Percentiles rank a stretch among this genome's conserved stretches.
phyloP scores from a whole-genome alignment of 1,140 invertebrate genomes.

The Apocrypta bakeri region DNA sequence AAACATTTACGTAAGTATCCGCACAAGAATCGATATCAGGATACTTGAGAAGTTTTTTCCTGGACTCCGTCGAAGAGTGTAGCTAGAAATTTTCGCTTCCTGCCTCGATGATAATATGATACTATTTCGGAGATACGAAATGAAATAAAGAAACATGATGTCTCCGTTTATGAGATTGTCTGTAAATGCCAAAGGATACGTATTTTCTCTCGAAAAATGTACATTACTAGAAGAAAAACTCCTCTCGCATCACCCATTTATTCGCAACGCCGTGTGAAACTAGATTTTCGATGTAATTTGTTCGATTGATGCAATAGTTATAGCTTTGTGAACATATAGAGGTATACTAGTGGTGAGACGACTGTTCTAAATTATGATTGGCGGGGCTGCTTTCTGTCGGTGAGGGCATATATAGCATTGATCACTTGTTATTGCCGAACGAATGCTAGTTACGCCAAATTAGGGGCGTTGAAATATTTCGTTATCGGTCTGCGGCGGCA shows the following conservation, averaged over 20 bases:
- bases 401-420: neutral
- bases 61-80: neutral
- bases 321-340: no score
- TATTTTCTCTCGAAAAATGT: no score
- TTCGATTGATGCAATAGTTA: neutral
- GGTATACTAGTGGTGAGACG: neutral
- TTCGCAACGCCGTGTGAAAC: neutral
- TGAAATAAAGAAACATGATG: neutral
- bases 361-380: slow-evolving; percentile 34
- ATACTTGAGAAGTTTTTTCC: neutral
- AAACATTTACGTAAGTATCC: neutral
- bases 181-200: neutral
- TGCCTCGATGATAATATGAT: neutral
- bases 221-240: no score
- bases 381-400: neutral
- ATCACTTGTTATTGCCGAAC: slow-evolving; percentile 31
- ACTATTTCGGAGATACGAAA: neutral
- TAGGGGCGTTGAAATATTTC: neutral
- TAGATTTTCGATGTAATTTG: slow-evolving; percentile 25
- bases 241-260: neutral
- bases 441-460: slow-evolving; percentile 44
- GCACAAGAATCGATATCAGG: slow-evolving; percentile 21
- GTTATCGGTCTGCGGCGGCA: neutral
- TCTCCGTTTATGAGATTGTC: neutral
- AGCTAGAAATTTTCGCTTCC: neutral